Evolutionary conservation across 2,888 invertebrate genomes (phyloP), one percentile per base, ranked within the genome.

Genomic region (Polylopha cassiicola): DNA sequence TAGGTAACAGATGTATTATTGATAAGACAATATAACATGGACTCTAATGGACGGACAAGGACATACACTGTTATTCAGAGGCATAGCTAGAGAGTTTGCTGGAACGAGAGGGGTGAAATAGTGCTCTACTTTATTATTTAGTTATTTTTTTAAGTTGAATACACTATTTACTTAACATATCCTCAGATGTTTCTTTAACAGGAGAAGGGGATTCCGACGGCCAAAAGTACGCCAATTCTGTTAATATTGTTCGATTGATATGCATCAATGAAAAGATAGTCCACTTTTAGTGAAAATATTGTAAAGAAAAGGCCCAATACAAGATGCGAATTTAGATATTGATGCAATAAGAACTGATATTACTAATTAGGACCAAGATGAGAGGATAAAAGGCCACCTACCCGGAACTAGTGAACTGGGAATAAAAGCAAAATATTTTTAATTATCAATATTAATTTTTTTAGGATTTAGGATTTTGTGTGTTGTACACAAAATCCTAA

Each of bases 221-320:
- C 37, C 23, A 18, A 20, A 39, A 32, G 32, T 32, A 26, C 20
- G 38, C 37, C 37, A 32, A 20, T 39, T 39, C 32, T 32, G 38
- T 39, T 29, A 46, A 30, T 52, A 45, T 48, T 50, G 24, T 37
- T 29, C 14, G 13, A 37, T n/a, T 34, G 18, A 37, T 27, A 14
- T 18, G 14, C 20, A 26, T 13, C 29, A 20, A 7, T 27, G n/a
- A 6, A 21, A 20, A 27, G 14, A 34, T 18, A n/a, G 16, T 21
- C 9, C 14, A 37, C 6, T 5, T n/a, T 10, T 9, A 10, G 9
- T 7, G 6, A 28, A 28, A 17, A 7, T 17, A 9, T n/a, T n/a
- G n/a, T n/a, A n/a, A n/a, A n/a, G n/a, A n/a, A n/a, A n/a, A n/a
- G n/a, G n/a, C n/a, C n/a, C n/a, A n/a, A n/a, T n/a, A n/a, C n/a